Conservation (phyloP, 30 jellyfish, hydroid and myxozoan genomes). For the Aurelia sp. region DNA sequence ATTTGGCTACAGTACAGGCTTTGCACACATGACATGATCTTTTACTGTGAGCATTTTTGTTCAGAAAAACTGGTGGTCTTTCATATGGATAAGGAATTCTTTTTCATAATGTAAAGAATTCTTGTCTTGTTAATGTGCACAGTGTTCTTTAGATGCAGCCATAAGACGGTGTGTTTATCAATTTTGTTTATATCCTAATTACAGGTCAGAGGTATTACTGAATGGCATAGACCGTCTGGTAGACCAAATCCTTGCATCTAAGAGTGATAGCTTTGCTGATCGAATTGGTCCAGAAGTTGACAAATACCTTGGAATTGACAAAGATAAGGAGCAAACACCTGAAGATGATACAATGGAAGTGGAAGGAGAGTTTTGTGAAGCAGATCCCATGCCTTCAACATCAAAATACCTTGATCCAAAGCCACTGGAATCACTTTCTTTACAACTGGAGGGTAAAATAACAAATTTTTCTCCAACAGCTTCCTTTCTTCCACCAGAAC, state of each 20-base stretch:
- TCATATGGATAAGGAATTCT: too few species aligned
- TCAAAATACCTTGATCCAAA: neutral
- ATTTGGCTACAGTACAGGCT: too few species aligned
- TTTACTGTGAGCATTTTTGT: too few species aligned
- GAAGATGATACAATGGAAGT: conserved; percentile 21
- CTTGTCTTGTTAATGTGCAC: too few species aligned
- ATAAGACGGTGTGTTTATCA: neutral
- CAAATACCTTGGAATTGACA: conserved; percentile 61
- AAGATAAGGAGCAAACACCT: conserved; percentile 29
- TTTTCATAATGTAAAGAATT: too few species aligned
- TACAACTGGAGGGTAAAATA: neutral
- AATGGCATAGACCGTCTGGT: conserved; percentile 90
- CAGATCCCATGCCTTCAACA: neutral
- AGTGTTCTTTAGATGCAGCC: too few species aligned
- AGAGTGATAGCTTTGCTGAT: conserved; percentile 70
- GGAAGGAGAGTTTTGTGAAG: neutral
- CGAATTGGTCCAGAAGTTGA: conserved; percentile 87
- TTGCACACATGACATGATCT: too few species aligned
- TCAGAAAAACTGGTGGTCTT: too few species aligned
- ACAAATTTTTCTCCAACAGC: neutral
- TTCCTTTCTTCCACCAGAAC: neutral
- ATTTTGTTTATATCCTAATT: neutral
- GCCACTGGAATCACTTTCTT: neutral
- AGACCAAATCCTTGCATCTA: conserved; percentile 80
- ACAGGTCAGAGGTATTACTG: conserved; percentile 90